Conservation (phyloP, 2,797 vertebrate species). For the Gymnothorax javanicus region DNA sequence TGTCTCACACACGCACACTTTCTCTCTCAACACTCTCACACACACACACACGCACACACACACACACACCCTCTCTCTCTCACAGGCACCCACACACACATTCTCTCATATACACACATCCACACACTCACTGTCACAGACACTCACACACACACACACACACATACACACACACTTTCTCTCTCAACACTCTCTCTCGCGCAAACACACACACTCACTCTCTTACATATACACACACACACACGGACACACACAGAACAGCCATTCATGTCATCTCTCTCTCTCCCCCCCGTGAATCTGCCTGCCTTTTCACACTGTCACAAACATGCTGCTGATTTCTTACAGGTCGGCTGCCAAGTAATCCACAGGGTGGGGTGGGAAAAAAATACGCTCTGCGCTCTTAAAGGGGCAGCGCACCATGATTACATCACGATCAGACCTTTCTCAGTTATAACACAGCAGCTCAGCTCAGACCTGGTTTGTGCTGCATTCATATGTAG, state of each 20-base stretch:
- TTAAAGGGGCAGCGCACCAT: slow-evolving; percentile 60
- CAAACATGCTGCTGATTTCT: neutral
- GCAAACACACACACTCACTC: no score
- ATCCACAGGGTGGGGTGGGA: slow-evolving; percentile 49
- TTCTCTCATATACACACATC: no score
- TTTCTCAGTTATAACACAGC: neutral
- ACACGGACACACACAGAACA: slow-evolving; percentile 2
- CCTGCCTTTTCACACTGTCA: slow-evolving; percentile 49
- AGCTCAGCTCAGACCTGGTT: neutral
- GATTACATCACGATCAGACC: slow-evolving; percentile 36
- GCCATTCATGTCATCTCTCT: slow-evolving; percentile 24
- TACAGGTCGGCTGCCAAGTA: slow-evolving; percentile 46
- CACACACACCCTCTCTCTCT: no score
- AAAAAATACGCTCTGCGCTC: slow-evolving; percentile 57
- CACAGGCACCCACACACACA: no score
- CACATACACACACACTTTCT: no score
- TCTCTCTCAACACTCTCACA: no score
- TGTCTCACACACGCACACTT: no score
- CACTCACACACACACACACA: no score
- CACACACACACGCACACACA: no score
- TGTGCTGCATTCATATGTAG: slow-evolving; percentile 1
- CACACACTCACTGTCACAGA: no score
- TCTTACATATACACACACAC: no score
- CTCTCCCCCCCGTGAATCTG: slow-evolving; percentile 14
- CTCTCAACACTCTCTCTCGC: no score